Conservation (phyloP, 2,888 invertebrate genomes). For the Limenitis camilla region DNA sequence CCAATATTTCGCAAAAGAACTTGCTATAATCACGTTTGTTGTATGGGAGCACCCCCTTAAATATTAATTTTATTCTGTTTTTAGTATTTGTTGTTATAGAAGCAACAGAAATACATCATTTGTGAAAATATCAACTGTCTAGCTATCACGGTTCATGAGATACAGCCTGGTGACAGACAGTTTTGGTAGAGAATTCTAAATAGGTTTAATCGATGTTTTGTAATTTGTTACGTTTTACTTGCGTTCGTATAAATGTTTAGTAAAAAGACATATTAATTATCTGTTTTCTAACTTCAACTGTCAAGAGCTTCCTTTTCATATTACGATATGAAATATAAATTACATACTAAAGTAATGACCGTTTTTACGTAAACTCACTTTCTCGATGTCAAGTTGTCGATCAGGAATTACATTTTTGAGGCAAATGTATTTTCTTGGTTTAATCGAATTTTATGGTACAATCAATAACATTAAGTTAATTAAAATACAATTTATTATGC, state of each 20-base stretch:
- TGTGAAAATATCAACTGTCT: too few species aligned
- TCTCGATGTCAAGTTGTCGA: neutral
- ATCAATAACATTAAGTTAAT: neutral
- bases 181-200: too few species aligned
- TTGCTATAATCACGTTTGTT: too few species aligned
- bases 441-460: neutral
- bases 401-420: neutral
- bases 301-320: neutral
- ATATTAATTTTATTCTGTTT: too few species aligned
- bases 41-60: too few species aligned
- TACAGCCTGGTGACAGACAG: too few species aligned
- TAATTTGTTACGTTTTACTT: neutral
- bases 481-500: neutral
- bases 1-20: too few species aligned
- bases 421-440: neutral
- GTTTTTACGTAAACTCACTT: conserved; percentile 1
- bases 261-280: neutral
- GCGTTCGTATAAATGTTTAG: neutral
- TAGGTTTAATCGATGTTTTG: too few species aligned
- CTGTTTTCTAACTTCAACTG: conserved; percentile 2
- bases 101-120: too few species aligned
- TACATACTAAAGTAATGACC: neutral
- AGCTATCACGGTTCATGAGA: too few species aligned
- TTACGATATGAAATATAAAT: neutral
- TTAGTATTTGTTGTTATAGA: too few species aligned